A percentile compares a stretch with the other conserved stretches of the same genome.
phyloP scores from a whole-genome alignment of 2,113 vertebrate genomes.

The Poecilia latipinna region DNA sequence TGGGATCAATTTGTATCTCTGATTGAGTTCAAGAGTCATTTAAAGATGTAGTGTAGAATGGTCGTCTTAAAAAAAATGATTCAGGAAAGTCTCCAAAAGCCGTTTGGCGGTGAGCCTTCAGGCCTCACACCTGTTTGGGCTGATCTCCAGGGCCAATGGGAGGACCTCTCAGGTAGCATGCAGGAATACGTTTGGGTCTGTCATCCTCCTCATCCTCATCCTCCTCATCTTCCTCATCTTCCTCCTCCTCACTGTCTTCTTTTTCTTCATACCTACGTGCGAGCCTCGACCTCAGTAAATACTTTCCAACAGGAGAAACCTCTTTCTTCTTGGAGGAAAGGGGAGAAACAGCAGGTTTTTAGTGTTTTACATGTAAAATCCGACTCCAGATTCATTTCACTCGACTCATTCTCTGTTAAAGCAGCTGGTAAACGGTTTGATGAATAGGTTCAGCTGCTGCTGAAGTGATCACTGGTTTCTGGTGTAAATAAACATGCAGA shows the following conservation, averaged over 20 bases:
- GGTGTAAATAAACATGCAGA: background rate
- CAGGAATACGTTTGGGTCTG: conserved; percentile 31
- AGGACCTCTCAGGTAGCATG: conserved; percentile 55
- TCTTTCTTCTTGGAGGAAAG: conserved; percentile 2
- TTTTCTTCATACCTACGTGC: conserved; percentile 24
- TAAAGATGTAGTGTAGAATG: background rate
- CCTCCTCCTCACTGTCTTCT: conserved; percentile 35
- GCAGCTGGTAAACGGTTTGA: background rate
- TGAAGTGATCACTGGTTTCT: background rate
- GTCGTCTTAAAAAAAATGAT: background rate
- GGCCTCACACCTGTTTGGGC: conserved; percentile 59
- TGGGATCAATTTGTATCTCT: background rate
- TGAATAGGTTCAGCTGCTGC: background rate
- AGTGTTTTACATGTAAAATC: background rate
- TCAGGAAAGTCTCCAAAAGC: background rate
- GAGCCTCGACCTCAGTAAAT: conserved; percentile 38
- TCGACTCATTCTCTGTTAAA: background rate
- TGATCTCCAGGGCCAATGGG: conserved; percentile 28
- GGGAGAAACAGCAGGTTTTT: background rate
- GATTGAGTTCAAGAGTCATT: background rate
- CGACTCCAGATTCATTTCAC: too few relatives aligned
- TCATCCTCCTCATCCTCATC: conserved; percentile 28
- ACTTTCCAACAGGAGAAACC: conserved; percentile 6
- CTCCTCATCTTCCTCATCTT: background rate
- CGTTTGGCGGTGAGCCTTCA: background rate